Conservation (phyloP, 2,113 vertebrate genomes). For the Zosterops pallidus region DNA sequence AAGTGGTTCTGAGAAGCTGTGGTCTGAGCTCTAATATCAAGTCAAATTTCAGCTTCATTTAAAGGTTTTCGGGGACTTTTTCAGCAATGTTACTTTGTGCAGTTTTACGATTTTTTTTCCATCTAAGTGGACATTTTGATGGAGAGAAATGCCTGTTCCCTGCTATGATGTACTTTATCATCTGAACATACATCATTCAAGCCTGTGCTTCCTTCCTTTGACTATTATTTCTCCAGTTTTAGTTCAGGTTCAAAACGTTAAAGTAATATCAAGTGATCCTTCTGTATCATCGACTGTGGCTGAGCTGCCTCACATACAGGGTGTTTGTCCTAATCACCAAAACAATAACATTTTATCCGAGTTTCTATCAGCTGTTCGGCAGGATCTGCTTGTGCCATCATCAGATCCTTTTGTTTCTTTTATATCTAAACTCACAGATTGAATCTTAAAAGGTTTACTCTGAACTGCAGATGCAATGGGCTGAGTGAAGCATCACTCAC, state of each 20-base stretch:
- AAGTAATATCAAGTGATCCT: background rate
- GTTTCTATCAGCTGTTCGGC: background rate
- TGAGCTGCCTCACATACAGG: background rate
- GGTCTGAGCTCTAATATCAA: background rate
- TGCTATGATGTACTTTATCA: background rate
- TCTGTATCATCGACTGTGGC: background rate
- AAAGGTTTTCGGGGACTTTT: background rate
- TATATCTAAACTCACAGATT: background rate
- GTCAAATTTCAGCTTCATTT: background rate
- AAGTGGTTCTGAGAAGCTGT: background rate
- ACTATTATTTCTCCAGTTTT: background rate
- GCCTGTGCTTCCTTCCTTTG: background rate
- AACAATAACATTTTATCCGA: background rate
- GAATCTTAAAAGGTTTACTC: background rate
- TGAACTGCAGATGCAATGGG: background rate
- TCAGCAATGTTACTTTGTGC: background rate
- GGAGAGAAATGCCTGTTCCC: background rate
- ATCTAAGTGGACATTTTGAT: background rate
- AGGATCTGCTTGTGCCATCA: background rate
- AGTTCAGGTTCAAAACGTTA: background rate
- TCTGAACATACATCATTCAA: background rate
- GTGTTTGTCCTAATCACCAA: background rate
- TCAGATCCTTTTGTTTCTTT: background rate
- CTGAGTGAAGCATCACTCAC: rapidly evolving
- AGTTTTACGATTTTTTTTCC: background rate